Base-by-base conservation (phyloP, 1,140 invertebrate species). In the Procambarus clarkii region DNA sequence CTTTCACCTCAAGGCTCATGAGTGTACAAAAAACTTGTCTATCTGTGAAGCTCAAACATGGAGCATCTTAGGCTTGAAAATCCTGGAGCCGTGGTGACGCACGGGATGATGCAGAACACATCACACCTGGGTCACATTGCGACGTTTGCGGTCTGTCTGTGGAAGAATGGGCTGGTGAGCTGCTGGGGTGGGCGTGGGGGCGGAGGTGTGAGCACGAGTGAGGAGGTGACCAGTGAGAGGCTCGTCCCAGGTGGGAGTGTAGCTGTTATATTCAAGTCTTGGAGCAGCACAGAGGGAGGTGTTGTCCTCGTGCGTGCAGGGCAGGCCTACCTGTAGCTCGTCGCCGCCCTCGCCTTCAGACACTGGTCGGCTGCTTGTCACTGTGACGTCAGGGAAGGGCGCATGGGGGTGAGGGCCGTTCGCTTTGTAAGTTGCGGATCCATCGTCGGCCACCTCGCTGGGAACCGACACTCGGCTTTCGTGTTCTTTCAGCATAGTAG, bases 401-500 rank as follows among this genome's bases (percentile, higher is more conserved):
- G 94, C 60, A 4, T 64, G 60, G 13, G 60, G 60, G 64, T 86
- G 79, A 5, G 94, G 94, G 34, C 94, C 94, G 21, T 94, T 94
- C 3, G 48, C 79, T 44, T 78, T 44, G 58, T 18, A 15, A 50
- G 60, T 5, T 58, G 46, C 69, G 93, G 64, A 74, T n/a, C 81
- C 74, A 4, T 60, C 80, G 34, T 88, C 92, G 34, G 81, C 84
- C 9, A 89, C 86, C 2, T 76, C 88, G 45, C 80, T 88, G 82
- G 86, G 86, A 1, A 92, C 71, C 15, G 90, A 85, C 77, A 80
- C 21, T 46, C 85, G 87, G 48, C 87, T 74, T 5, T 74, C 92
- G 45, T 86, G 79, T 21, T 79, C 88, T 44, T 85, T 44, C 0
- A 58, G 80, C 44, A 88, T 82, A 8, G 96, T 95, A 15, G 95